phyloP scores from a whole-genome alignment of 1,140 invertebrate genomes.

The Pseudomyrmex gracilis region DNA sequence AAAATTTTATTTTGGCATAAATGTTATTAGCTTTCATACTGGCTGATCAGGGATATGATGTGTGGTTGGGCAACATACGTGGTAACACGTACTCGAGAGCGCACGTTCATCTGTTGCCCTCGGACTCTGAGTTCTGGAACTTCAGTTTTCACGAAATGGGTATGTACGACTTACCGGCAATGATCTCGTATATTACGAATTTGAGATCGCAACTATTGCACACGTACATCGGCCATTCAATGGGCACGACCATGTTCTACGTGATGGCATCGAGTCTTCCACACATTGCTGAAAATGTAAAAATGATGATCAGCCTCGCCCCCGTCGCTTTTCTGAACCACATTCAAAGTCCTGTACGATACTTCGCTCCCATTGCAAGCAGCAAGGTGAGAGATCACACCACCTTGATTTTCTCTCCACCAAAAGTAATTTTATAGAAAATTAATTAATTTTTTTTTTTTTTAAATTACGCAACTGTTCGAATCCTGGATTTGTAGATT shows the following conservation, averaged over 20 bases:
- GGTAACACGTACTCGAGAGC: conserved; percentile 71
- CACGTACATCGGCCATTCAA: conserved; percentile 88
- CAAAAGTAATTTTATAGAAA: no score
- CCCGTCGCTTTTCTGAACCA: conserved; percentile 91
- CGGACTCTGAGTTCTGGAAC: conserved; percentile 61
- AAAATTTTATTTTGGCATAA: not conserved
- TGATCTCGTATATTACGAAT: conserved; percentile 85
- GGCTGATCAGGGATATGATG: conserved; percentile 65
- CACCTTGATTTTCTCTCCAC: no score
- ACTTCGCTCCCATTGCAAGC: conserved; percentile 87
- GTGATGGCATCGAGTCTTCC: conserved; percentile 87
- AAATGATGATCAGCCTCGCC: conserved; percentile 89
- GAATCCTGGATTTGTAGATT: conserved; percentile 81
- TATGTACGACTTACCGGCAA: conserved; percentile 87
- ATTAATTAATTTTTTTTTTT: no score
- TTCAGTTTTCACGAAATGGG: conserved; percentile 86
- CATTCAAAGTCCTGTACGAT: conserved; percentile 89
- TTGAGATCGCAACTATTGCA: conserved; percentile 64
- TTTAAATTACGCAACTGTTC: not conserved
- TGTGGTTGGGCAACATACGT: conserved; percentile 71
- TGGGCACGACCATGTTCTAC: conserved; percentile 88
- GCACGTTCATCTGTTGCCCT: conserved; percentile 36
- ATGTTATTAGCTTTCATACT: conserved; percentile 60
- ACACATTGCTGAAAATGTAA: conserved; percentile 83
- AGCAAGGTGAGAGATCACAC: conserved; percentile 79